phyloP scores from a whole-genome alignment of 2,797 vertebrate genomes.

The Champsocephalus gunnari region DNA sequence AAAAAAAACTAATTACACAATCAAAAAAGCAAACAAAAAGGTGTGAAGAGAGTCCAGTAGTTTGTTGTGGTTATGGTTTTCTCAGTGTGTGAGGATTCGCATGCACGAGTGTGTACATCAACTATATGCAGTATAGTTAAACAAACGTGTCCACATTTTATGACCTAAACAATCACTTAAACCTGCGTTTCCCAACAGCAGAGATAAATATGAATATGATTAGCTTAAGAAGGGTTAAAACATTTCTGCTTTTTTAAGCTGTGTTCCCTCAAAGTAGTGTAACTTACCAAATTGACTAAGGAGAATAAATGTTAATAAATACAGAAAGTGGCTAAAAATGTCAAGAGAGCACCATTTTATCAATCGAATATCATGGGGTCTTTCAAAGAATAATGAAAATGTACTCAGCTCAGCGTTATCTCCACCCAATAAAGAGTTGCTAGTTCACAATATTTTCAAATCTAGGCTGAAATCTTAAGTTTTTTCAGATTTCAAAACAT shows the following conservation, averaged over 20 bases:
- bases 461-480: background rate
- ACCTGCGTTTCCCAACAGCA: conserved; percentile 59
- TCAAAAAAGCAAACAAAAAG: conserved; percentile 57
- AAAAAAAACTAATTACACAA: conserved; percentile 71
- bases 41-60: conserved; percentile 85
- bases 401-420: conserved; percentile 16
- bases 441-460: conserved; percentile 15
- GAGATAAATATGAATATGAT: conserved; percentile 63
- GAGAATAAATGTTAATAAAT: conserved; percentile 54
- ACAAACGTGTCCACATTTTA: conserved; percentile 38
- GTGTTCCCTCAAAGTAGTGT: conserved; percentile 63
- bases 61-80: conserved; percentile 77
- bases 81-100: conserved; percentile 74
- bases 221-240: conserved; percentile 66
- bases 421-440: conserved; percentile 22
- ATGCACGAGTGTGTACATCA: conserved; percentile 43
- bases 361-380: conserved; percentile 10
- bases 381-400: conserved; percentile 14
- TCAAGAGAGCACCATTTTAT: conserved; percentile 48
- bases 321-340: conserved; percentile 34
- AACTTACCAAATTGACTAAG: conserved; percentile 50
- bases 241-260: conserved; percentile 50
- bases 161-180: conserved; percentile 38
- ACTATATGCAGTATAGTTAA: conserved; percentile 34
- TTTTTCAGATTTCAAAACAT: background rate